A percentile compares a stretch with the other conserved stretches of the same genome.
Evolutionary conservation across 2,113 vertebrate genomes (phyloP).

Genomic region (Pholis gunnellus): DNA sequence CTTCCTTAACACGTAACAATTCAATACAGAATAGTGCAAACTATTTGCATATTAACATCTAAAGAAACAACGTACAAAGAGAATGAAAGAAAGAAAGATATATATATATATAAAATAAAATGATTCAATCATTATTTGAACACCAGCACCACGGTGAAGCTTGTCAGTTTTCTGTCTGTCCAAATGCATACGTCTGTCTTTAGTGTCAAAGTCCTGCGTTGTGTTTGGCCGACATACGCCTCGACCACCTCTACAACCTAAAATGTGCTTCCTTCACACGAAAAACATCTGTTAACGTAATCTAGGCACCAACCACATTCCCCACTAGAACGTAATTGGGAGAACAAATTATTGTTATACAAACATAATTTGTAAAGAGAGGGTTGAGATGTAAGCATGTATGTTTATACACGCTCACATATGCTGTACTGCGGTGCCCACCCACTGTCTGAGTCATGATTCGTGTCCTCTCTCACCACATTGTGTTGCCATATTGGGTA

Average conservation of each 20-base stretch:
- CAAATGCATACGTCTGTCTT: no score
- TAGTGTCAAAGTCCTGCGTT: no score
- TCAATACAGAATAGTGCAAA: background rate
- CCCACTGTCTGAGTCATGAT: background rate
- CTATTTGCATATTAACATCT: background rate
- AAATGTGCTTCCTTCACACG: background rate
- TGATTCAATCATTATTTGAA: no score
- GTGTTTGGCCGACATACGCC: no score
- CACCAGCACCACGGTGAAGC: no score
- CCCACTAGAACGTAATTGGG: background rate
- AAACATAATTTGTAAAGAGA: background rate
- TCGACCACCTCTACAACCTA: background rate
- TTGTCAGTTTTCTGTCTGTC: no score
- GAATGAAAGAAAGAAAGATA: no score
- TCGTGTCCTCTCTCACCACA: background rate
- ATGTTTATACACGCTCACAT: background rate
- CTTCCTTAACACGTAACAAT: background rate
- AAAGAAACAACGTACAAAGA: background rate
- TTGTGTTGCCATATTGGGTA: background rate
- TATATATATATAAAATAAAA: no score
- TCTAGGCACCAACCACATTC: background rate
- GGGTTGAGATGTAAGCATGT: background rate
- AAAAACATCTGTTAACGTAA: background rate
- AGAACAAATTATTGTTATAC: background rate
- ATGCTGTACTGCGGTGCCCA: background rate